phyloP scores from a whole-genome alignment of 2,797 vertebrate genomes.

The Pseudochaenichthys georgianus region DNA sequence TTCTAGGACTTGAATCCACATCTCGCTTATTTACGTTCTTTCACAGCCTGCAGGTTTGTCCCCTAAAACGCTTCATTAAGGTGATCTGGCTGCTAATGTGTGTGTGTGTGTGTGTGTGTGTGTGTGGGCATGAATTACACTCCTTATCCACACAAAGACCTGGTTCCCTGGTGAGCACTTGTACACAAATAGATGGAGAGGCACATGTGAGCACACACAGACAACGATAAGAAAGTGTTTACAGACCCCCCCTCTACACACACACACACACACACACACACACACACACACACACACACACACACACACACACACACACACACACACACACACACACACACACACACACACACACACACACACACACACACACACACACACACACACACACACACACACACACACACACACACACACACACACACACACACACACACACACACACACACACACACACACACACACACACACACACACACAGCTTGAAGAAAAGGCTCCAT shows the following conservation, averaged over 20 bases:
- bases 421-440: too few species aligned
- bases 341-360: too few species aligned
- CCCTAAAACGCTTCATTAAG: conserved; percentile 73
- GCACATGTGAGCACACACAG: conserved; percentile 38
- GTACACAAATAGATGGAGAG: conserved; percentile 45
- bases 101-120: conserved; percentile 39
- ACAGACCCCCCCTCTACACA: neutral
- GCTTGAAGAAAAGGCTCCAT: conserved; percentile 39
- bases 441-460: too few species aligned
- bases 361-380: too few species aligned
- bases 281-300: too few species aligned
- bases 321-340: too few species aligned
- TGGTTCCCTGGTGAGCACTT: conserved; percentile 62
- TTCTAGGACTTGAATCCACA: conserved; percentile 4
- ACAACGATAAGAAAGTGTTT: conserved; percentile 6
- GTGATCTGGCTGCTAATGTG: conserved; percentile 69
- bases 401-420: too few species aligned
- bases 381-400: too few species aligned
- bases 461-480: neutral
- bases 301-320: too few species aligned
- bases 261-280: too few species aligned
- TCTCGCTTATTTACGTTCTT: neutral
- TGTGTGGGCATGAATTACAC: conserved; percentile 39
- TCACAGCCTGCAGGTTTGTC: neutral
- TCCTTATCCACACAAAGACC: conserved; percentile 84